Evolutionary conservation across 64 coral and sea anemone genomes (phyloP), one percentile per base, ranked within the genome.

Genomic region (Montipora sp.): DNA sequence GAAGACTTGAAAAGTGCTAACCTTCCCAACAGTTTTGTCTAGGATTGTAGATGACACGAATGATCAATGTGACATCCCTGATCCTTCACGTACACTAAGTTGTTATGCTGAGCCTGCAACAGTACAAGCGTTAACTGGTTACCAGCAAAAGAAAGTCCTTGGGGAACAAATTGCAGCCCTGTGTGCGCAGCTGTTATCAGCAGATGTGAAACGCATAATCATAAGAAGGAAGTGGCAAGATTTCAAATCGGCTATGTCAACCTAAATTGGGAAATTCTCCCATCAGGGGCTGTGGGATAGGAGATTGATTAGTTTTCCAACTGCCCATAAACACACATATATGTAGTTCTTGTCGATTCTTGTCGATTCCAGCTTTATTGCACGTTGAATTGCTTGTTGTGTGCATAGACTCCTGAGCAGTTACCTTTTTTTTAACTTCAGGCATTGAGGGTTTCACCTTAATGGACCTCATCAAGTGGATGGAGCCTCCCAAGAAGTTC

Each of bases 401-500:
- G 70, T 73, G 70, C 70, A 73, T 73, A 73, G 70, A 73, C 70
- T 75, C 23, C 73, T 75, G 73, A 75, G 20, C 73, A 75, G 73
- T 75, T 75, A 36, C 8, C 5, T 75, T 75, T 75, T 11, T 75
- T 75, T 43, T 80, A 60, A 88, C 57, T 63, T 46, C 43, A 88
- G 50, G 75, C 18, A 88, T 60, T 75, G 87, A 43, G 11, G 70
- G 9, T 59, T 15, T 72, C 69, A 90, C 65, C 57, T 75, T 92
- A 23, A 47, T 69, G 48, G 50, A 53, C 16, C 65, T 93, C 75
- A 60, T 81, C 24, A 88, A 60, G 55, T 93, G 91, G 83, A 18
- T 88, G 91, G 83, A 73, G 68, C 59, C 53, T 71, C 61, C 83
- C 44, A 81, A 93, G 76, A 93, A 80, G 79, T 73, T 93, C 59